Conservation (phyloP, 2,797 vertebrate genomes). For the Amazonetta brasiliensis region DNA sequence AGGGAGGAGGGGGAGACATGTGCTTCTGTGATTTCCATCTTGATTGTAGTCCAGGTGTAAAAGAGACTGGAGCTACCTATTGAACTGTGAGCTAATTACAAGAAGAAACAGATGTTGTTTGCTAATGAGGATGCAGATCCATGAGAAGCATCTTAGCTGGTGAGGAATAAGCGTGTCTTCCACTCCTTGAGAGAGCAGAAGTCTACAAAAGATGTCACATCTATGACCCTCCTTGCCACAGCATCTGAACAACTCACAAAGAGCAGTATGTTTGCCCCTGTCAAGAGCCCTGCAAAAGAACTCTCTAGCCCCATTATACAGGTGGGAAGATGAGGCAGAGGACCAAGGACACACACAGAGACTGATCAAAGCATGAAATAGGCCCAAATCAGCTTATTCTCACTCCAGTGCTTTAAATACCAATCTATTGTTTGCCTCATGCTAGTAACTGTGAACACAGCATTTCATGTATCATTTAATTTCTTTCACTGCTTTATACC, state of each 20-base stretch:
- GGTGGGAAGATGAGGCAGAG: background rate
- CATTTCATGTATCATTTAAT: background rate
- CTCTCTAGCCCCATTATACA: background rate
- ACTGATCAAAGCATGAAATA: background rate
- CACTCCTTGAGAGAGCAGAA: background rate
- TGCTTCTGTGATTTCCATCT: slow-evolving; percentile 76
- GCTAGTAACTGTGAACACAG: background rate
- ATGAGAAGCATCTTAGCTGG: slow-evolving; percentile 19
- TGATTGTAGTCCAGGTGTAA: slow-evolving; percentile 80
- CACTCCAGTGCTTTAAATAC: background rate
- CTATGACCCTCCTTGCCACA: background rate
- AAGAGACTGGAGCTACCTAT: slow-evolving; percentile 76
- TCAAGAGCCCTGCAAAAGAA: background rate
- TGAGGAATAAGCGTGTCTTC: slow-evolving; percentile 47
- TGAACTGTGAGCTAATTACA: slow-evolving; percentile 85
- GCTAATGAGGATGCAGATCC: slow-evolving; percentile 78
- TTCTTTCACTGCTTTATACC: background rate
- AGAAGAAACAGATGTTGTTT: slow-evolving; percentile 83
- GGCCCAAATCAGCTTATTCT: background rate
- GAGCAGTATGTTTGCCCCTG: background rate
- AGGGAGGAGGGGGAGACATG: slow-evolving; percentile 47
- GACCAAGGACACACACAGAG: background rate
- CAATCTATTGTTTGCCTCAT: background rate
- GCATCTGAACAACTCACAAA: background rate
- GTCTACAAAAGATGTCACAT: background rate